Evolutionary conservation across 2,888 invertebrate genomes (phyloP).

Genomic region (Cerastis rubricosa): DNA sequence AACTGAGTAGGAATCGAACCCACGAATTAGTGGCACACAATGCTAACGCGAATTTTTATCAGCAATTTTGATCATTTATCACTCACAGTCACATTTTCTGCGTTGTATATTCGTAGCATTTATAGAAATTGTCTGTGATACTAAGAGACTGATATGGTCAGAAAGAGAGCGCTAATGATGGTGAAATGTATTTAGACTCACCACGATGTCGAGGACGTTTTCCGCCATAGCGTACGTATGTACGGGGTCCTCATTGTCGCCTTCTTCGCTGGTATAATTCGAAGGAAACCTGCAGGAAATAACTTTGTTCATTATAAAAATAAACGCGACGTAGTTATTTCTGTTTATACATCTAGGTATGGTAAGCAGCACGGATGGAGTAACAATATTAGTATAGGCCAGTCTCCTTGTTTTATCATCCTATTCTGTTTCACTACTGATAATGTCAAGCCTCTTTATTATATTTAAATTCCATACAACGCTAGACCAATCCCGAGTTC

Average conservation of each 20-base stretch:
- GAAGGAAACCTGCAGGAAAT: slow-evolving; percentile 97
- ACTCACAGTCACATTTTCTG: background rate
- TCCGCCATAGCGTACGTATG: slow-evolving; percentile 98
- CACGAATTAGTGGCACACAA: no score
- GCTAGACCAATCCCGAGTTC: no score
- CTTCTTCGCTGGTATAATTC: slow-evolving; percentile 98
- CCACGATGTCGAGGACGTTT: slow-evolving; percentile 98
- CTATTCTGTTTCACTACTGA: no score
- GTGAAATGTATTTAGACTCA: slow-evolving; percentile 74
- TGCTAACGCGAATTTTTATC: background rate
- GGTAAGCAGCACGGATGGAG: background rate
- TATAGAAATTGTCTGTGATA: background rate
- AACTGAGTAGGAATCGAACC: no score
- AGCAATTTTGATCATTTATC: background rate
- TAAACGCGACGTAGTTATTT: background rate
- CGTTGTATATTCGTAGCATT: background rate
- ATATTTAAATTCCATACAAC: background rate
- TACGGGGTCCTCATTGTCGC: slow-evolving; percentile 96
- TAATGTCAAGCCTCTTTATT: no score
- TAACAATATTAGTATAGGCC: background rate
- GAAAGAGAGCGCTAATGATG: background rate
- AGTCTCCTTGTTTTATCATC: background rate
- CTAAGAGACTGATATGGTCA: background rate
- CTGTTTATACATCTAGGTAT: no score
- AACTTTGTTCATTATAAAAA: background rate